phyloP scores from a whole-genome alignment of 2,888 invertebrate species.

The Sussaba pulchella region DNA sequence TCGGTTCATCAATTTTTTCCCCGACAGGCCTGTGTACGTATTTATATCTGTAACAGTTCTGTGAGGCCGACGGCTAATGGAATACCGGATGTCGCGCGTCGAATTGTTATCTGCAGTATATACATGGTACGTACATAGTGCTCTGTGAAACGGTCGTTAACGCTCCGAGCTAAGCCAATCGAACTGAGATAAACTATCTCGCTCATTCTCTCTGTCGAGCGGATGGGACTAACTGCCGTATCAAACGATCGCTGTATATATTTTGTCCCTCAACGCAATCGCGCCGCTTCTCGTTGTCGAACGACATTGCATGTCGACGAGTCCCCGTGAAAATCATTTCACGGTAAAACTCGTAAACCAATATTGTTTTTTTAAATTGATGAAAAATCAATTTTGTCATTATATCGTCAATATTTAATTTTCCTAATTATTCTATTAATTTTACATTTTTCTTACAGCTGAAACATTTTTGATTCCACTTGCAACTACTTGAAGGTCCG shows the following conservation, averaged over 20 bases:
- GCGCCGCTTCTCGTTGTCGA: background rate
- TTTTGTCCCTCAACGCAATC: slow-evolving; percentile 39
- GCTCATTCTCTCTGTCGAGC: slow-evolving; percentile 40
- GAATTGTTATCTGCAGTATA: slow-evolving; percentile 49
- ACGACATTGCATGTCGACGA: background rate
- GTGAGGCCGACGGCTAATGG: slow-evolving; percentile 51
- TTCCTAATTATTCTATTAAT: too few relatives aligned
- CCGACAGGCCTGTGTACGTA: slow-evolving; percentile 8
- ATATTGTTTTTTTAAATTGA: background rate
- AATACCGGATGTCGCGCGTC: slow-evolving; percentile 64
- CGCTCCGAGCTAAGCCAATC: slow-evolving; percentile 52
- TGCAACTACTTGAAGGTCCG: too few relatives aligned
- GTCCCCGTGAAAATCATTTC: slow-evolving; percentile 7
- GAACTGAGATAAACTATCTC: slow-evolving; percentile 53
- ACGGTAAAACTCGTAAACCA: background rate
- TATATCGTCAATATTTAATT: too few relatives aligned
- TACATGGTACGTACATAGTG: slow-evolving; percentile 19
- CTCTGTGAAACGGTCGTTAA: slow-evolving; percentile 44
- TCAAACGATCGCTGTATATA: slow-evolving; percentile 44
- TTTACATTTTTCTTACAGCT: too few relatives aligned
- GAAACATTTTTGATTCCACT: too few relatives aligned
- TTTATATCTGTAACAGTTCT: slow-evolving; percentile 15
- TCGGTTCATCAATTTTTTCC: too few relatives aligned
- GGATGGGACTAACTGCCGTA: slow-evolving; percentile 51
- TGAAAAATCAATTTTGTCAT: too few relatives aligned